Conservation (phyloP, 2,888 invertebrate species). For the Stenolophus ochropezus region DNA sequence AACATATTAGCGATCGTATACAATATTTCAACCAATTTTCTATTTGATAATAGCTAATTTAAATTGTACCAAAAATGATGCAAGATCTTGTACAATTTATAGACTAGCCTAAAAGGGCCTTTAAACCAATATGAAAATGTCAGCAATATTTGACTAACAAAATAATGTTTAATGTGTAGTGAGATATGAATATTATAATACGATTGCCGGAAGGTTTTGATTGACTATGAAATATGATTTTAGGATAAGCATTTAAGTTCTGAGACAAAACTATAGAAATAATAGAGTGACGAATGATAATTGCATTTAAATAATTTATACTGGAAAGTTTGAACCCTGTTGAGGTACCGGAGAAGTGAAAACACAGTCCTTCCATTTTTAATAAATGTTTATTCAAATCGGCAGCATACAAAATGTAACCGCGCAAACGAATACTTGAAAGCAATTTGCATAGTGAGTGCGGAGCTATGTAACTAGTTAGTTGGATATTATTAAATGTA, state of each 20-base stretch:
- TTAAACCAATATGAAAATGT: too few species aligned
- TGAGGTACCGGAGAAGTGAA: neutral
- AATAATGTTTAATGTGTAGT: too few species aligned
- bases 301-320: conserved; percentile 29
- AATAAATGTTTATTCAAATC: conserved; percentile 60
- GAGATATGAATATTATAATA: too few species aligned
- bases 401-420: conserved; percentile 53
- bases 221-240: neutral
- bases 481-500: conserved; percentile 54
- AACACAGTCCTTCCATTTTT: conserved; percentile 46
- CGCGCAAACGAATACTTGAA: conserved; percentile 53
- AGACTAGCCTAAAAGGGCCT: too few species aligned
- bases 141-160: too few species aligned
- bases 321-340: conserved; percentile 2
- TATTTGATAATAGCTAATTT: too few species aligned
- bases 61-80: too few species aligned
- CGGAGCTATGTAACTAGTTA: conserved; percentile 56
- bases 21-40: too few species aligned
- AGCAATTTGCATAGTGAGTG: conserved; percentile 56
- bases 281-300: neutral
- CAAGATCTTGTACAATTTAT: too few species aligned
- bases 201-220: too few species aligned
- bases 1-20: too few species aligned
- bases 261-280: neutral
- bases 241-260: neutral